Base-by-base conservation (phyloP, 2,113 vertebrate species). In the Noturus placidus region DNA sequence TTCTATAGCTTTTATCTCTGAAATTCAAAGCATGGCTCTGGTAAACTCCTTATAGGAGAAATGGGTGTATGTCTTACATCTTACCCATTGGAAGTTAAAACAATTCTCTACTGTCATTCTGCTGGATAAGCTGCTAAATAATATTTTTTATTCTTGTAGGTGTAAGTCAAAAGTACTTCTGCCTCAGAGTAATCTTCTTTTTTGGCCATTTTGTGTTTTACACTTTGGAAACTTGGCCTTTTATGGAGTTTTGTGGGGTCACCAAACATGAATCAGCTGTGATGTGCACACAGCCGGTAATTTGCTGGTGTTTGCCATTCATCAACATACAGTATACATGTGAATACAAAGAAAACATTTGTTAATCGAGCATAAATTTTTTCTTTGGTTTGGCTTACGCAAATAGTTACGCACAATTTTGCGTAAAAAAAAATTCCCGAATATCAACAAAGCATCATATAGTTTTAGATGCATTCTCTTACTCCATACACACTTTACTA, bases 1-100 rank as follows among this genome's bases (percentile, higher is more conserved):
- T 74, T 78, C 57, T 74, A 19, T 30, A 56, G 50, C 35, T 83
- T 90, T 90, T 74, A 87, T 82, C 61, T 70, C 8, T 61, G 46
- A 84, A 54, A 86, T 78, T 83, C 25, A 22, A 42, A 74, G 35
- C 70, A 42, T 74, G 35, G 20, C 35, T 35, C 38, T 42, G 38
- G 19, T 63, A 69, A 85, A 77, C 79, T 56, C 84, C 86, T 88
- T 86, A 77, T 9, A 57, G 50, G 46, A 83, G 46, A 69, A 77
- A 42, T n/a, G n/a, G n/a, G n/a, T n/a, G 25, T 38, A 5, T 10
- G 19, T 19, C 19, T 38, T 38, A 72, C 17, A 89, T 57, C 15
- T 25, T 11, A 6, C 2, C 74, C 6, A 19, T 17, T 17, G 15
- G 25, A 50, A 27, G 11, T 3, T n/a, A 54, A n/a, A 13, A 30